Conservation (phyloP, 1,140 invertebrate species). For the Sesamia nonagrioides region DNA sequence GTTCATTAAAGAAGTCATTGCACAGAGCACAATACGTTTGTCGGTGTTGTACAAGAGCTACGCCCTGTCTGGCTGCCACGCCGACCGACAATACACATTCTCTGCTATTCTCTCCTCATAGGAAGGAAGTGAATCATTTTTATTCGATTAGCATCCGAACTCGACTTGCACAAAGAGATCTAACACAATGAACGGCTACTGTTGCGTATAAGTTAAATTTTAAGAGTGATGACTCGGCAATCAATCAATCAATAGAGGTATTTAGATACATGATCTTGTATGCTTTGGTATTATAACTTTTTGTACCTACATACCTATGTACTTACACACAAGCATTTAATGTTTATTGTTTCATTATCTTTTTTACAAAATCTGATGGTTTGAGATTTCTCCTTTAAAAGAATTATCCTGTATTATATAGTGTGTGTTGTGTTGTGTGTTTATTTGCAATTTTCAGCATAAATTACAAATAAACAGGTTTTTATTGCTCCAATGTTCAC, state of each 20-base stretch:
- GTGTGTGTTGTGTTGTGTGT: too few relatives aligned
- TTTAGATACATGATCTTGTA: constrained; percentile 25
- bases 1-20: constrained; percentile 46
- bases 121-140: constrained; percentile 77
- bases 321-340: too few relatives aligned
- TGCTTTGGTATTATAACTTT: neutral
- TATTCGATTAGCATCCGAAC: constrained; percentile 71
- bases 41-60: constrained; percentile 59
- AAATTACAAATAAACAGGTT: too few relatives aligned
- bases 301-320: neutral
- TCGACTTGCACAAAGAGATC: constrained; percentile 58
- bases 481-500: too few relatives aligned
- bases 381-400: too few relatives aligned
- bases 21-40: constrained; percentile 19
- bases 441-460: too few relatives aligned
- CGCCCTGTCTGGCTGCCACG: constrained; percentile 62
- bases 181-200: constrained; percentile 37
- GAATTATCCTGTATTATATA: too few relatives aligned
- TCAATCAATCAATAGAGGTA: constrained; percentile 46
- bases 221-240: constrained; percentile 26
- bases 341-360: too few relatives aligned
- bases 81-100: constrained; percentile 59
- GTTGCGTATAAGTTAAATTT: constrained; percentile 25
- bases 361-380: too few relatives aligned
- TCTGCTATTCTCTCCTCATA: constrained; percentile 52